Percentiles rank a stretch among this genome's conserved stretches.
Conservation (phyloP, 2,113 vertebrate genomes). For the Chiloscyllium plagiosum region DNA sequence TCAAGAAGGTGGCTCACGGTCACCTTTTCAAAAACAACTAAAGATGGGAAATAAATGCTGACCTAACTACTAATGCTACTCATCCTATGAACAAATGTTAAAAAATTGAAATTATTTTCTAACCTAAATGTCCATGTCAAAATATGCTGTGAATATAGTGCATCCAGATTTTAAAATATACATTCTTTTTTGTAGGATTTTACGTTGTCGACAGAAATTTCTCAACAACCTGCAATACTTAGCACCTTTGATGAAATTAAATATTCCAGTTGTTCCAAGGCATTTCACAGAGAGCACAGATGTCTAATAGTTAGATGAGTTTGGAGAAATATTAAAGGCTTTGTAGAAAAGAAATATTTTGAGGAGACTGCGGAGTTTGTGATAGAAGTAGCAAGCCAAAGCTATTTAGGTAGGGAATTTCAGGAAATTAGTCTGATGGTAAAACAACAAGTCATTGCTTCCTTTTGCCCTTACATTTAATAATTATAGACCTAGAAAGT, state of each 20-base stretch:
- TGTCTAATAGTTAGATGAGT: not conserved
- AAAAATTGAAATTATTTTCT: not conserved
- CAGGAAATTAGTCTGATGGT: not conserved
- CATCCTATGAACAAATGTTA: too few relatives aligned
- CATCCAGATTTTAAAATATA: not conserved
- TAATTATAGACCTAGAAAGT: not conserved
- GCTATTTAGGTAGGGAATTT: not conserved
- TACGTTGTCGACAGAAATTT: not conserved
- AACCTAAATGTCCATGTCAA: not conserved
- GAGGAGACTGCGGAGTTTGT: not conserved
- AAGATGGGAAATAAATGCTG: too few relatives aligned
- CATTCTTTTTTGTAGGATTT: not conserved
- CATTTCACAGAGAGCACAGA: constrained; percentile 1
- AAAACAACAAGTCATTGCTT: not conserved
- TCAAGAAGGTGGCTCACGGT: too few relatives aligned
- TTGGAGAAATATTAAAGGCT: constrained; percentile 1
- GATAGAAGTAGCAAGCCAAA: not conserved
- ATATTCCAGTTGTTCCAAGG: not conserved
- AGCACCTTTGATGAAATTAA: not conserved
- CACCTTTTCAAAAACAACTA: too few relatives aligned
- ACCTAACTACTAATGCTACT: too few relatives aligned
- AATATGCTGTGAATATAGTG: not conserved
- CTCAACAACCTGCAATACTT: not conserved
- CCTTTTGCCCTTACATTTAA: not conserved
- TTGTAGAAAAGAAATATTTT: not conserved